Evolutionary conservation across 2,888 invertebrate species (phyloP).

Genomic region (Lasioglossum zephyrum): DNA sequence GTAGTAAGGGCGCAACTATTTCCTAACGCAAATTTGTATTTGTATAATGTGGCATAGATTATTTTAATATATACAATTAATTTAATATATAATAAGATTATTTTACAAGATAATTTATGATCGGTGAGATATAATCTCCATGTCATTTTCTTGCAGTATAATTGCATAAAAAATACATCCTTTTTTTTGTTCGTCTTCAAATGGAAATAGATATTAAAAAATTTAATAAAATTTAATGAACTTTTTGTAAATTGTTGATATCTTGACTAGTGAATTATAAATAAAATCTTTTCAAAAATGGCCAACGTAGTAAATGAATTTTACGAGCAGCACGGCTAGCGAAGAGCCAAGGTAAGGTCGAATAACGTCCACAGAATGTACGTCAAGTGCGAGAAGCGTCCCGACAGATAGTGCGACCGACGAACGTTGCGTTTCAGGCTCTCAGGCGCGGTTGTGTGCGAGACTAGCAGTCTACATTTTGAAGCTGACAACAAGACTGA

Average conservation of each 20-base stretch:
- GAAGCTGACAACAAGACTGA: constrained; percentile 69
- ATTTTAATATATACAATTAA: no score
- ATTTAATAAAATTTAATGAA: neutral
- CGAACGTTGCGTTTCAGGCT: constrained; percentile 39
- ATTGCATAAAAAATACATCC: neutral
- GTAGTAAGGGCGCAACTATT: neutral
- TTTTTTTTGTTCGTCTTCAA: neutral
- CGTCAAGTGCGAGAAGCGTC: constrained; percentile 56
- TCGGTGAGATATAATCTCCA: neutral
- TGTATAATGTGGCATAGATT: no score
- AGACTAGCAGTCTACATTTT: constrained; percentile 60
- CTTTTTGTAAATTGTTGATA: neutral
- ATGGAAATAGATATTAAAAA: neutral
- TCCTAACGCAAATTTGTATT: no score
- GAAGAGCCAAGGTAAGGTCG: neutral
- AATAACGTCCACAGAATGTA: constrained; percentile 27
- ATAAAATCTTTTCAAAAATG: neutral
- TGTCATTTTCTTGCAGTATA: no score
- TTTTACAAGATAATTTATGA: neutral
- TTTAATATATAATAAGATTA: neutral
- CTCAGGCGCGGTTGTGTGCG: constrained; percentile 32
- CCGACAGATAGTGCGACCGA: constrained; percentile 70
- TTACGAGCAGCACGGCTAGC: neutral
- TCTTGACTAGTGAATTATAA: neutral
- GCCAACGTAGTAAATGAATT: neutral